These are phyloP conservation scores for Phortica magna DNA, from an alignment of 2,888 invertebrate genomes.

Conservation along the genomic window DNA sequence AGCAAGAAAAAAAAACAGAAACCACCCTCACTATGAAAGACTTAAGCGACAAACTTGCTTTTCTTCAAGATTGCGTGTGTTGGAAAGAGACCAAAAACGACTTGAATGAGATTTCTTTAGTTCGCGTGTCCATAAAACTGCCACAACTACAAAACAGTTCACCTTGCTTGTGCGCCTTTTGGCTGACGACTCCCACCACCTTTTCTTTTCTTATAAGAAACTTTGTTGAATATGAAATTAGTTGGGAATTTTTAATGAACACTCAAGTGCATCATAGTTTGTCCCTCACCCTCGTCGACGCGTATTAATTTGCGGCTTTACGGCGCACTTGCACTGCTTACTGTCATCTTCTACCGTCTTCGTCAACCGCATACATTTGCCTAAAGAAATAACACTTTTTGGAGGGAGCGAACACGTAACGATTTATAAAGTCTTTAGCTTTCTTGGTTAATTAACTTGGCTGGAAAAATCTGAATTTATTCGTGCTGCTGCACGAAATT, in stretches of 20 bases:
- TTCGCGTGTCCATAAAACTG: slow-evolving; percentile 48
- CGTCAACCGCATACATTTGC: slow-evolving; percentile 38
- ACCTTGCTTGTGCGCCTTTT: slow-evolving; percentile 51
- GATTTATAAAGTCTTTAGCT: not conserved
- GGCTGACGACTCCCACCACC: not conserved
- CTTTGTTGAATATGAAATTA: slow-evolving; percentile 65
- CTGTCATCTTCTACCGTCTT: slow-evolving; percentile 50
- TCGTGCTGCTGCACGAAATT: slow-evolving; percentile 53
- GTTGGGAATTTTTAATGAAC: slow-evolving; percentile 68
- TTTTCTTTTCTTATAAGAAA: slow-evolving; percentile 63
- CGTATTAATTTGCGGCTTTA: not conserved
- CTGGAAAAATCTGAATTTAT: slow-evolving; percentile 60
- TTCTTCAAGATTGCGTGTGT: slow-evolving; percentile 19
- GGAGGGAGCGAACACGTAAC: slow-evolving; percentile 16
- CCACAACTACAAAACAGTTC: slow-evolving; percentile 61
- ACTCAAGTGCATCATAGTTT: slow-evolving; percentile 55
- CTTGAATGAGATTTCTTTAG: not conserved
- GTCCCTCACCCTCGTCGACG: slow-evolving; percentile 35
- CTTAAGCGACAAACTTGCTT: slow-evolving; percentile 62
- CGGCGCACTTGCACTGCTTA: slow-evolving; percentile 46
- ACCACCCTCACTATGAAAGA: slow-evolving; percentile 58
- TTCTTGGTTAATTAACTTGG: slow-evolving; percentile 61
- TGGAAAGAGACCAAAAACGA: not conserved
- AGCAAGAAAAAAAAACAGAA: not conserved
- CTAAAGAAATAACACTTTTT: slow-evolving; percentile 10